Evolutionary conservation across 2,888 invertebrate species (phyloP), one percentile per base, ranked within the genome.

Genomic region (Aspidiotus rigidus): DNA sequence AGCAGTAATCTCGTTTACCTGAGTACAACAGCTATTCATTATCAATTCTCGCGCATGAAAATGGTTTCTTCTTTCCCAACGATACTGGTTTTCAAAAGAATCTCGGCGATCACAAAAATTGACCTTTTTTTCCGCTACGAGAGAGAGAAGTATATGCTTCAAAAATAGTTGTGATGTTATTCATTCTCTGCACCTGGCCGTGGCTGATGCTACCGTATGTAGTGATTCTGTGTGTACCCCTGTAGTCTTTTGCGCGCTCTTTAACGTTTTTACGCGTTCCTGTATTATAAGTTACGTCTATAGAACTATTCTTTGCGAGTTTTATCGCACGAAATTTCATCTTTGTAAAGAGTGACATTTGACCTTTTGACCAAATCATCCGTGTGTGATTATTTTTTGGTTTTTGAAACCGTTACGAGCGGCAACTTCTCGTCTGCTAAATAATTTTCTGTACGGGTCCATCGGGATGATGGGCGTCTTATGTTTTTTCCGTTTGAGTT

Each of bases 31-130:
- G 57, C 44, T 66, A 28, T 39, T 59, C 39, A 17, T 66, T 66
- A 28, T 66, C 64, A 54, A 64, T 64, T 64, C 64, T 54, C 39
- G 28, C 28, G 28, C 10, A 49, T 13, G 6, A 42, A 55, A 39
- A 66, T 57, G 66, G 59, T 66, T 66, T 59, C 66, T 66, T 66
- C 66, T 66, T 66, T 59, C 66, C 66, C 66, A 66, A 57, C 66
- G 62, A 41, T 62, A 66, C 66, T 66, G 66, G 66, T 66, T 66
- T 66, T 66, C 57, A 66, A 66, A 66, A 66, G 66, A 66, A 49
- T 66, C 57, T 66, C 49, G 56, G 66, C 66, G 57, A 66, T 66
- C 66, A 59, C 66, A 59, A 66, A 66, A 59, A 66, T 56, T 66
- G 66, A 66, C 66, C 66, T 66, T 66, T 66, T 66, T 66, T 56